These are phyloP conservation scores for Antechinus stuartii DNA, from an alignment of 2,113 vertebrate species.

Conservation along the genomic window DNA sequence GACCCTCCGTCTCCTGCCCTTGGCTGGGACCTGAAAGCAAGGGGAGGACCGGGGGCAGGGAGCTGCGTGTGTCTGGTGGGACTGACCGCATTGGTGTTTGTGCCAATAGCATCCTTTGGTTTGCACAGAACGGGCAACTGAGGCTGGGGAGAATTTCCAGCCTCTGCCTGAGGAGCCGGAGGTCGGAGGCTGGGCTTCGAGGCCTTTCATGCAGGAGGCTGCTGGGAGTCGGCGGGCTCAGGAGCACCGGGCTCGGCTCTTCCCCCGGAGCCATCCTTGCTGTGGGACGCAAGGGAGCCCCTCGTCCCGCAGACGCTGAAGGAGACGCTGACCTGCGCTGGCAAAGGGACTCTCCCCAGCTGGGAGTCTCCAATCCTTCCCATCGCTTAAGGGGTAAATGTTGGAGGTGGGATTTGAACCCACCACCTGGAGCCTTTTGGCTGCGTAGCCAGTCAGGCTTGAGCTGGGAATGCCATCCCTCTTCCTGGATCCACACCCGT, in stretches of 20 bases:
- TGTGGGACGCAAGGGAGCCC: too few species aligned
- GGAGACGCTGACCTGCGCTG: background rate
- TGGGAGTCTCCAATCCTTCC: background rate
- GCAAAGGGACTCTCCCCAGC: background rate
- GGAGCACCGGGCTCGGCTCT: background rate
- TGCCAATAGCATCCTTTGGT: background rate
- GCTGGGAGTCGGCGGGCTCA: rapidly evolving
- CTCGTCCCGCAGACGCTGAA: too few species aligned
- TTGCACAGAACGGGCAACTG: too few species aligned
- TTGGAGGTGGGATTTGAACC: background rate
- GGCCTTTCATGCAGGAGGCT: background rate
- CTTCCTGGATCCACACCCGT: too few species aligned
- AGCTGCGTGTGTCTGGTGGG: background rate
- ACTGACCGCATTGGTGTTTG: background rate
- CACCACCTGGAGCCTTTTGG: too few species aligned
- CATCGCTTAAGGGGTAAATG: background rate
- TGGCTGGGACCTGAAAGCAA: too few species aligned
- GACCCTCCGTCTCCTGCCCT: too few species aligned
- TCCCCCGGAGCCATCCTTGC: background rate
- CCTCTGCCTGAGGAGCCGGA: background rate
- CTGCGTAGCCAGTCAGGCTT: background rate
- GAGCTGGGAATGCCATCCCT: background rate
- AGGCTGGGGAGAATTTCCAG: too few species aligned
- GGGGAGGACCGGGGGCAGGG: too few species aligned
- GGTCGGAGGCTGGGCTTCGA: background rate